Evolutionary conservation across 2,888 invertebrate genomes (phyloP).

Genomic region (Nezara viridula): DNA sequence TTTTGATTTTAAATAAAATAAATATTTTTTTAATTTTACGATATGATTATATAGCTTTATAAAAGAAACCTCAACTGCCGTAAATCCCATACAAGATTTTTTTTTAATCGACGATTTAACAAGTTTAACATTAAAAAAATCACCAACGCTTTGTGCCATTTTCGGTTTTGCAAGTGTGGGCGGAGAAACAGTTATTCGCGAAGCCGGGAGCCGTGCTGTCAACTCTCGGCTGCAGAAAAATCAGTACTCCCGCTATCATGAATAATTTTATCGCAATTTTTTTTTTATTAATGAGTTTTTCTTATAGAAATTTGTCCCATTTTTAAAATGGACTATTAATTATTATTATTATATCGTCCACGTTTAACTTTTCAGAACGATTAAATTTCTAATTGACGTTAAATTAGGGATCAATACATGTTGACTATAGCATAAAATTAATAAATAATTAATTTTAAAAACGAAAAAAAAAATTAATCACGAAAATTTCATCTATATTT

Average conservation of each 20-base stretch:
- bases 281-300: too few relatives aligned
- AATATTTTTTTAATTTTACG: background rate
- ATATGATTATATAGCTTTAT: background rate
- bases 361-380: too few relatives aligned
- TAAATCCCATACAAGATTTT: background rate
- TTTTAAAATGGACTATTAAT: too few relatives aligned
- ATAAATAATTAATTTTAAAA: too few relatives aligned
- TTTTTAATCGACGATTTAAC: background rate
- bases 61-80: background rate
- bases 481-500: too few relatives aligned
- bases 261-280: background rate
- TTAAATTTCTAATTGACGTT: too few relatives aligned
- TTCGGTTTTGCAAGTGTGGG: background rate
- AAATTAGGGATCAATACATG: too few relatives aligned
- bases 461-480: too few relatives aligned
- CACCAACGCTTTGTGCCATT: background rate
- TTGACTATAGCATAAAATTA: too few relatives aligned
- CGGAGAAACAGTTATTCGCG: slow-evolving; percentile 37
- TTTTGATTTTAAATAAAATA: background rate
- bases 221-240: background rate
- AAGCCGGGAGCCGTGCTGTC: slow-evolving; percentile 34
- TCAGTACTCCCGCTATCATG: slow-evolving; percentile 16
- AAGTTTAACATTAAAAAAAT: background rate
- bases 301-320: too few relatives aligned
- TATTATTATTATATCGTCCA: too few relatives aligned